phyloP scores from a whole-genome alignment of 2,797 vertebrate genomes.

The Protosalanx chinensis region DNA sequence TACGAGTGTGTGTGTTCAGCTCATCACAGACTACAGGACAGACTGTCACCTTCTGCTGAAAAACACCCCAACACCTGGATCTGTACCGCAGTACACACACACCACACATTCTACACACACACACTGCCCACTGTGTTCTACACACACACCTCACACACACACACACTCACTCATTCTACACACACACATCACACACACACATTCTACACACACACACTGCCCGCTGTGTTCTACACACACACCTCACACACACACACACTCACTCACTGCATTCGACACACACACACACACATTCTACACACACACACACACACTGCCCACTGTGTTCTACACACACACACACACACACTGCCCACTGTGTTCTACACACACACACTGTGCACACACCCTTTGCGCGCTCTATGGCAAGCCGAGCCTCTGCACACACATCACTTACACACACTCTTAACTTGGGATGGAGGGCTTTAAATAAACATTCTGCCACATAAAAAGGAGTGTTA shows the following conservation, averaged over 20 bases:
- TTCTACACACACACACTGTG: slow-evolving; percentile 20
- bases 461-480: neutral
- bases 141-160: slow-evolving; percentile 10
- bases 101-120: neutral
- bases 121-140: slow-evolving; percentile 52
- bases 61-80: neutral
- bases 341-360: slow-evolving; percentile 47
- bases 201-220: neutral
- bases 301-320: slow-evolving; percentile 56
- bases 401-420: neutral
- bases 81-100: neutral
- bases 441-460: neutral
- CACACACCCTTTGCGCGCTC: neutral
- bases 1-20: neutral
- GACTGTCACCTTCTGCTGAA: neutral
- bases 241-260: neutral
- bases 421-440: slow-evolving; percentile 6
- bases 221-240: too few species aligned
- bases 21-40: neutral
- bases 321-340: slow-evolving; percentile 35
- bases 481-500: slow-evolving; percentile 39
- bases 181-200: neutral
- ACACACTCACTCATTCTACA: too few species aligned
- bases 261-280: neutral
- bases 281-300: slow-evolving; percentile 32